Evolutionary conservation across 2,888 invertebrate genomes (phyloP), one percentile per base, ranked within the genome.

Genomic region (Agrotis exclamationis): DNA sequence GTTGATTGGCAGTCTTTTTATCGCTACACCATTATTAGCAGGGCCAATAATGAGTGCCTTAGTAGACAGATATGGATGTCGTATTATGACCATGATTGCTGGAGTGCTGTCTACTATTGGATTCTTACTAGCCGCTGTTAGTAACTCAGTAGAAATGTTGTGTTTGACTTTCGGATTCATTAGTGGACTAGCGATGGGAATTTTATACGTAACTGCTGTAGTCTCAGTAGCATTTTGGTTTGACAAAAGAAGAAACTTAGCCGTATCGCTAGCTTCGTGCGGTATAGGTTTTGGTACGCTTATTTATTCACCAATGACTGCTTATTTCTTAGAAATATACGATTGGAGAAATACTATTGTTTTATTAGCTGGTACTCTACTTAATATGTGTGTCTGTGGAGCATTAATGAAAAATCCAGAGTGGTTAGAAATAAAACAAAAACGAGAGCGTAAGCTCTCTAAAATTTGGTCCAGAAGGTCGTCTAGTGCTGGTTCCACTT

Each of bases 161-260:
- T 98, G 98, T 92, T 88, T 99, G 79, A 98, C 98, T 0, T 98
- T 98, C 88, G 99, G 99, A 6, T 96, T 98, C 7, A 95, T 98
- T 58, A 97, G 98, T 58, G 99, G 99, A 0, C 90, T 98, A 67
- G 98, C 98, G 0, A 96, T 99, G 92, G 98, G 98, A 18, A 95
- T 98, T 72, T 97, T 98, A 84, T 99, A 98, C 90, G 98, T 99
- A 24, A 98, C 99, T 2, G 98, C 98, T 9, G 98, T 99, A 4
- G 99, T 99, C 0, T 98, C 98, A 54, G 98, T 99, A 54, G 98
- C 99, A 0, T 99, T 98, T 90, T 99, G 99, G 98, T 99, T 99
- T 88, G 98, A 99, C 87, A 98, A 98, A 90, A 97, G 97, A 90
- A 97, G 99, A 64, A 98, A 98, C 45, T 96, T 99, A 76, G 99